phyloP scores from a whole-genome alignment of 2,113 vertebrate species.

The Pseudopodoces humilis region DNA sequence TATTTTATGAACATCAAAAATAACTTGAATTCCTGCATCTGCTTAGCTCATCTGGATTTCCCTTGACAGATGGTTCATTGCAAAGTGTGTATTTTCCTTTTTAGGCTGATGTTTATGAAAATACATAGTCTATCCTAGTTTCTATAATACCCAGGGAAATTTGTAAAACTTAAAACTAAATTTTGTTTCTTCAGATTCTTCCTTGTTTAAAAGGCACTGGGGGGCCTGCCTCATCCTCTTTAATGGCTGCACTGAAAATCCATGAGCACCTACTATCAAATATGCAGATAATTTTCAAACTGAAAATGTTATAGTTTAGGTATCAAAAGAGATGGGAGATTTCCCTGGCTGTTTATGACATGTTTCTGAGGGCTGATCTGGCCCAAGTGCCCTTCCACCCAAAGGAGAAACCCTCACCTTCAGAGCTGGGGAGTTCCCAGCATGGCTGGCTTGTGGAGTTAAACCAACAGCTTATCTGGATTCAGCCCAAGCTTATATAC shows the following conservation, averaged over 20 bases:
- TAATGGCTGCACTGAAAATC: conserved; percentile 4
- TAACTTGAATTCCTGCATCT: conserved; percentile 68
- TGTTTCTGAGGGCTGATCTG: not conserved
- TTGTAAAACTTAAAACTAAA: conserved; percentile 41
- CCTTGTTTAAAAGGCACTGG: conserved; percentile 23
- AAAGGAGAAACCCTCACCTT: not conserved
- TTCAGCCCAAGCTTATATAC: conserved; percentile 5
- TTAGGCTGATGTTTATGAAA: conserved; percentile 68
- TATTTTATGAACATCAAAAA: conserved; percentile 65
- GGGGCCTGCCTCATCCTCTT: not conserved
- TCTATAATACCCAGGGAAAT: conserved; percentile 36
- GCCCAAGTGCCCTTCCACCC: not conserved
- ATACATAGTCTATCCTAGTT: conserved; percentile 53
- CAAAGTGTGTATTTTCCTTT: conserved; percentile 62
- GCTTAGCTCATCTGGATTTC: conserved; percentile 70
- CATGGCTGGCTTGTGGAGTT: not conserved
- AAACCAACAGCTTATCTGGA: not conserved
- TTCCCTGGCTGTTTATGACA: not conserved
- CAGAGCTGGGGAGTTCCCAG: not conserved
- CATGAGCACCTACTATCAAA: not conserved
- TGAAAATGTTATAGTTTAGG: not conserved
- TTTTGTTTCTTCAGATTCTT: conserved; percentile 28
- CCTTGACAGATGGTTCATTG: conserved; percentile 68
- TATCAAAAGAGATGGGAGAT: not conserved
- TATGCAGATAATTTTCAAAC: not conserved